Percentiles rank a stretch among this genome's conserved stretches.
phyloP scores from a whole-genome alignment of 2,888 invertebrate species.

The Cosmorhoe ocellata region DNA sequence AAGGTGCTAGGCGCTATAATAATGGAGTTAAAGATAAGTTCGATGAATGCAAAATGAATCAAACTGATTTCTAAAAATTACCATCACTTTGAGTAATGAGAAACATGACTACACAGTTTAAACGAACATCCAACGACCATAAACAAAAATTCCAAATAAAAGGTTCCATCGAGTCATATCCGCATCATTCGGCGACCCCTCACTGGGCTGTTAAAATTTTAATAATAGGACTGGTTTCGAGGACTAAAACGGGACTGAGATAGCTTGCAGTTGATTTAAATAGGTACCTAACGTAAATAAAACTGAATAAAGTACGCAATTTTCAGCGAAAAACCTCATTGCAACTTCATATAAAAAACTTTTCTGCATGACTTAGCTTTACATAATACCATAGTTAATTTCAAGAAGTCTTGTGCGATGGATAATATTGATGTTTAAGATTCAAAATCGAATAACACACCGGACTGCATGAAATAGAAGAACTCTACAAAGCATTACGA shows the following conservation, averaged over 20 bases:
- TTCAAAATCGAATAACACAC: no score
- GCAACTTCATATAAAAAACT: no score
- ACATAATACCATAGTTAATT: no score
- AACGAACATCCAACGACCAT: constrained; percentile 19
- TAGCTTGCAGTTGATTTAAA: constrained; percentile 37
- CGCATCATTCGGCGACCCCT: constrained; percentile 39
- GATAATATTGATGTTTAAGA: no score
- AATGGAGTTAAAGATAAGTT: no score
- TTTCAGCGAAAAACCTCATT: no score
- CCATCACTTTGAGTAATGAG: constrained; percentile 24
- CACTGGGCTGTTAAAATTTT: constrained; percentile 47
- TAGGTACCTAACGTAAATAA: constrained; percentile 27
- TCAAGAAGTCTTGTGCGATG: no score
- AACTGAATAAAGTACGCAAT: no score
- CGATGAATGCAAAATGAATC: constrained; percentile 15
- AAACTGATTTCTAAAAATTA: constrained; percentile 25
- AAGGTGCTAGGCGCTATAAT: no score
- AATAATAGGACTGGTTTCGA: constrained; percentile 42
- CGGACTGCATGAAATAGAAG: no score
- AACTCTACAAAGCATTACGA: no score
- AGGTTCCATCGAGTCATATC: constrained; percentile 21
- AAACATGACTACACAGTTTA: constrained; percentile 30
- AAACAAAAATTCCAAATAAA: constrained; percentile 24
- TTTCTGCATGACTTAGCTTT: no score
- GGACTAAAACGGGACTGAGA: constrained; percentile 30